Evolutionary conservation across 2,888 invertebrate species (phyloP), one percentile per base, ranked within the genome.

Genomic region (Apamea crenata): DNA sequence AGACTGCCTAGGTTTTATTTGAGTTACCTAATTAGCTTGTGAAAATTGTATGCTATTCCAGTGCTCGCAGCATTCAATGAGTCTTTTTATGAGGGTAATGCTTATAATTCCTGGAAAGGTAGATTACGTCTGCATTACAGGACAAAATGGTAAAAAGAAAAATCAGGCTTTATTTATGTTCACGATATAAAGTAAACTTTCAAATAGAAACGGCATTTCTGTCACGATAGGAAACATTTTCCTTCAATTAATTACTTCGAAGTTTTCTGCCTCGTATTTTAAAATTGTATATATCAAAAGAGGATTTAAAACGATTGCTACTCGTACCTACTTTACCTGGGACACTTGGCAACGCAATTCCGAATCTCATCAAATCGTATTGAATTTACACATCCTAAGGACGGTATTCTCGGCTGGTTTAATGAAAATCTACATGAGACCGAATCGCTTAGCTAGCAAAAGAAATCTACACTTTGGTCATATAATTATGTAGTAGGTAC

Each of bases 11-110:
- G 59, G 66, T 80, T 75, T 71, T 76, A 71, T 77, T 76, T 72
- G 61, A 74, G 67, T 47, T 74, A 73, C 65, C 21, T 80, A 87
- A 87, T 80, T 79, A 77, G 63, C 59, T 65, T 40, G 44, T 36
- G 50, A n/a, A 73, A 32, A 50, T 56, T 16, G 1, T 74, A 47
- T 53, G 50, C 4, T 66, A 53, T 70, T 50, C 47, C 14, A 40
- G 29, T 40, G 36, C 61, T 65, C 2, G 14, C 1, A 72, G 16
- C 14, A 44, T 59, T 61, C 7, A 69, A 72, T 53, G 12, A 65
- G 36, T 59, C 1, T n/a, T 70, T 73, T 69, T 40, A 18, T 36
- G 8, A 25, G 21, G 40, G 16, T 25, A 21, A 70, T 56, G 29
- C 3, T 83, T 63, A 3, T 50, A 36, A 59, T 74, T 29, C n/a